Base-by-base conservation (phyloP, 2,113 vertebrate genomes). In the Protomyctophum bolini region DNA sequence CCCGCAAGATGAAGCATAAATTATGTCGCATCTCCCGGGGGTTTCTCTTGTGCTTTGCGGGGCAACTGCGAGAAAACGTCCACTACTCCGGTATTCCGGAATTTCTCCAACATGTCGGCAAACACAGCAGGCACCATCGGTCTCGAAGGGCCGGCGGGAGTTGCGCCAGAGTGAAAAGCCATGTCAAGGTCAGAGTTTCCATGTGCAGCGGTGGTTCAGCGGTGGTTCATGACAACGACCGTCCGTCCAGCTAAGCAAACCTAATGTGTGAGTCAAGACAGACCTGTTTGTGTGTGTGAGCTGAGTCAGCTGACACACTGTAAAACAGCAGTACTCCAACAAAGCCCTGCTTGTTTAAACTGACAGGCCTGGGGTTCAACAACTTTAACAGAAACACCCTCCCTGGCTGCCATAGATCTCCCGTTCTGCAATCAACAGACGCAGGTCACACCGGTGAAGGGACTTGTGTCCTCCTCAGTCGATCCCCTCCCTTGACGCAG, bases 341-440 rank as follows among this genome's bases (percentile, higher is more conserved):
- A 81, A 86, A 87, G 86, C 62, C 75, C 69, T 50, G 58, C 72
- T 83, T 84, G 72, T 90, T 89, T 78, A 55, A 63, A 70, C 69
- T 75, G 73, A 85, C 60, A 70, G 49, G 33, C 47, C 76, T 63
- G 71, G 15, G 9, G 62, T 70, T 41, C 81, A 78, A 84, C 76
- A 78, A 69, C 50, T 64, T 73, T 86, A 89, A 52, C 71, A 80
- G 14, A 76, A 63, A 60, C 28, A 55, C 29, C 63, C 28, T 60
- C 8, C 54, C 11, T 64, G 33, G 33, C 33, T 41, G 33, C 5
- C 33, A 41, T 41, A 4, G 33, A 60, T 64, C 33, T 14, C 49
- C 73, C 33, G 73, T 81, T 63, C 61, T 50, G 72, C 69, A 80
- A 77, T 72, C 70, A 69, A 51, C 64, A 46, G 58, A 77, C 7